phyloP scores from a whole-genome alignment of 2,888 invertebrate genomes.

The Rhingia campestris region DNA sequence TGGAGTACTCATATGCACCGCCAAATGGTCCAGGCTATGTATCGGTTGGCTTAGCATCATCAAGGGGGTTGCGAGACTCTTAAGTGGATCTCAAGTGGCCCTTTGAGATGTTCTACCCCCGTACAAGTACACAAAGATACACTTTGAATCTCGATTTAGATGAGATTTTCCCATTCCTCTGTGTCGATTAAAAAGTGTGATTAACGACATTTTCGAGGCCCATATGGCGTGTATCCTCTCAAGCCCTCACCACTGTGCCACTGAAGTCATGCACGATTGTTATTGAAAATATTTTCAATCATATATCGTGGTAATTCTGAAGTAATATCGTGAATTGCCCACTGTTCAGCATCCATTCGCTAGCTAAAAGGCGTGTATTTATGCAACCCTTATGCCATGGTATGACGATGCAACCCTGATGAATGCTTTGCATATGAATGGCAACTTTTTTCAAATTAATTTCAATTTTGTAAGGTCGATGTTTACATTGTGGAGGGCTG shows the following conservation, averaged over 20 bases:
- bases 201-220: constrained; percentile 70
- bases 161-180: constrained; percentile 61
- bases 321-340: constrained; percentile 72
- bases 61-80: constrained; percentile 61
- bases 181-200: constrained; percentile 72
- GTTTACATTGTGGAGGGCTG: constrained; percentile 69
- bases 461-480: constrained; percentile 72
- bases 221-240: constrained; percentile 64
- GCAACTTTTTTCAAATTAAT: constrained; percentile 69
- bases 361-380: constrained; percentile 8
- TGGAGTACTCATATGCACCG: constrained; percentile 29
- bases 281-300: constrained; percentile 69
- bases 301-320: constrained; percentile 69
- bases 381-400: constrained; percentile 7
- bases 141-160: constrained; percentile 70
- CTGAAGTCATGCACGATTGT: constrained; percentile 48
- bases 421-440: constrained; percentile 69
- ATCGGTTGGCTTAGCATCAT: constrained; percentile 32
- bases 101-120: constrained; percentile 60
- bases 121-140: constrained; percentile 32
- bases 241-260: constrained; percentile 31
- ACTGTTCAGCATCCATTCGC: constrained; percentile 52
- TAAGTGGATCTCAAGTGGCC: constrained; percentile 70
- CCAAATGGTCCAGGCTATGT: constrained; percentile 11
- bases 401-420: constrained; percentile 18